Evolutionary conservation across 2,113 vertebrate species (phyloP).

Genomic region (Tetrax tetrax): DNA sequence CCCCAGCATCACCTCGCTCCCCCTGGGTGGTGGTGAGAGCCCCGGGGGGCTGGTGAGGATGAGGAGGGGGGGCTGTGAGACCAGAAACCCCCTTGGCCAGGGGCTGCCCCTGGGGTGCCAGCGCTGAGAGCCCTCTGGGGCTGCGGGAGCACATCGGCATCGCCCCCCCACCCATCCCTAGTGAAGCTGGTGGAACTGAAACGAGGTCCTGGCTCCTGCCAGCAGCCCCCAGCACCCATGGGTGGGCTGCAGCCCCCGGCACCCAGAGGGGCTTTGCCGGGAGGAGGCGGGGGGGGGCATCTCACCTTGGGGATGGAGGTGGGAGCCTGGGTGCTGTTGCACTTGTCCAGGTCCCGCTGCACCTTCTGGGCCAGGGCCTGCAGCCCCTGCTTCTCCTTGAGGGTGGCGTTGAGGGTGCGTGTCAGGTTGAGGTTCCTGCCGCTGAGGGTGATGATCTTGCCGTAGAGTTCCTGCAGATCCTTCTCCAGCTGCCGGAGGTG

Average conservation of each 20-base stretch:
- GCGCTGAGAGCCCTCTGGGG: accelerated
- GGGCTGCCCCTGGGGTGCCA: not conserved
- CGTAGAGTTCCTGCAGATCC: constrained; percentile 68
- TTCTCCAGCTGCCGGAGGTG: constrained; percentile 78
- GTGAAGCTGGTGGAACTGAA: not conserved
- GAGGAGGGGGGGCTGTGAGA: not conserved
- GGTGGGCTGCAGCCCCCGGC: not conserved
- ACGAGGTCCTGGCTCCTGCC: not conserved
- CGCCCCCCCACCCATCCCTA: not conserved
- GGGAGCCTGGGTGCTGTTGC: constrained; percentile 57
- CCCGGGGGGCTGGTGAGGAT: too few species aligned
- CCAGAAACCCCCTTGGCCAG: not conserved
- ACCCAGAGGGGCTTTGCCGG: too few species aligned
- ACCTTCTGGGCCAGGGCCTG: not conserved
- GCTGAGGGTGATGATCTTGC: constrained; percentile 48
- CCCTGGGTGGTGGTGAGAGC: too few species aligned
- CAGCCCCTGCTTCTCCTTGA: constrained; percentile 8
- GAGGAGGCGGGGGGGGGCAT: accelerated
- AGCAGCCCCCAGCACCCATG: not conserved
- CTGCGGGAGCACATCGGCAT: accelerated
- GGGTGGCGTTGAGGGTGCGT: constrained; percentile 68
- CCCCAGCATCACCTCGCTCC: too few species aligned
- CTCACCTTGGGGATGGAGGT: not conserved
- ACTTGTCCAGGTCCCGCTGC: constrained; percentile 58
- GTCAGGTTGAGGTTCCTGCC: constrained; percentile 70